A percentile compares a stretch with the other conserved stretches of the same genome.
Evolutionary conservation across 2,797 vertebrate genomes (phyloP).

Genomic region (Onychomys leucogaster): DNA sequence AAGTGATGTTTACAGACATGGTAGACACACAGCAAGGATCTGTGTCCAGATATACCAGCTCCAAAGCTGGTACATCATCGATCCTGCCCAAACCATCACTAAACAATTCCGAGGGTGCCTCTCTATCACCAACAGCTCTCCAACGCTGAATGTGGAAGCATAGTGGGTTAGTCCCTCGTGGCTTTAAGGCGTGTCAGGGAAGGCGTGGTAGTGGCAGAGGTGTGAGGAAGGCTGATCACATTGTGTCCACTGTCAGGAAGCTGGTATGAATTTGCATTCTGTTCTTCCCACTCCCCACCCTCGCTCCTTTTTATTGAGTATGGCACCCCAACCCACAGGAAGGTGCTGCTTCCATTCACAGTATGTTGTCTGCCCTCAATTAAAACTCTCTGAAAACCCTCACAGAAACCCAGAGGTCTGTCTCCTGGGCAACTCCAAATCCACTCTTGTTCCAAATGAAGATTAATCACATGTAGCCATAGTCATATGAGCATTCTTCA

Average conservation of each 20-base stretch:
- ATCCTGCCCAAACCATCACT: neutral
- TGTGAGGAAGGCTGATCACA: neutral
- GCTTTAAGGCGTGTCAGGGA: too few species aligned
- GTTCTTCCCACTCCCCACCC: too few species aligned
- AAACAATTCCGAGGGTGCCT: too few species aligned
- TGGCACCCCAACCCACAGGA: accelerated
- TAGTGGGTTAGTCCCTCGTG: neutral
- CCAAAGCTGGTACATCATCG: neutral
- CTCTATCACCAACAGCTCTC: neutral
- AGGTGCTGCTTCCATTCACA: neutral
- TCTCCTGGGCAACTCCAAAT: neutral
- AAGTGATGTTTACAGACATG: accelerated
- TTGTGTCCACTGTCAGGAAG: neutral
- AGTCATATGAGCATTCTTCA: accelerated
- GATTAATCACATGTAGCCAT: neutral
- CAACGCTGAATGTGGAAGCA: neutral
- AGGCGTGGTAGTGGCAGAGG: neutral
- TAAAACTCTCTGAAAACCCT: neutral
- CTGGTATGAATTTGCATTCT: neutral
- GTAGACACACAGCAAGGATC: neutral
- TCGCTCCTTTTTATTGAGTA: neutral
- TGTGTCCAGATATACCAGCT: too few species aligned
- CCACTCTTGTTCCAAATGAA: neutral
- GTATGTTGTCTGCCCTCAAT: neutral
- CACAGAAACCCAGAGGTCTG: neutral